Base-by-base conservation (phyloP, 1,140 invertebrate species). In the Linepithema humile region DNA sequence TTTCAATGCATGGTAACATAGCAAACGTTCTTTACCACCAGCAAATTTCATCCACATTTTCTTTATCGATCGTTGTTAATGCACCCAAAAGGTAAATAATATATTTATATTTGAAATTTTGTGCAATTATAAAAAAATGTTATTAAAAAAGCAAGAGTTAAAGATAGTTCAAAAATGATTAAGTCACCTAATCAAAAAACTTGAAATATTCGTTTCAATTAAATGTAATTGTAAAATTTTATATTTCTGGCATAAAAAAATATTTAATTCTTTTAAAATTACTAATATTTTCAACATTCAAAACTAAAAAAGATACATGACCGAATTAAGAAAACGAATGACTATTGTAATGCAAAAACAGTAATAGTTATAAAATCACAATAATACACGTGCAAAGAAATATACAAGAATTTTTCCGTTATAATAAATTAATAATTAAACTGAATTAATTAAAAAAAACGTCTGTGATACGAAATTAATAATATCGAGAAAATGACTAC, bases 41-140 rank as follows among this genome's bases (percentile, higher is more conserved):
- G 67, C 23, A 6, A 57, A 53, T 69, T 40, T 20, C 0, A 26
- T 23, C 15, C 5, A 12, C n/a, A 2, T 15, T 65, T 26, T 45
- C 15, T 12, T 88, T 88, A 88, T 73, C 86, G 85, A 87, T 83
- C 0, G 77, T 32, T 12, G 78, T 65, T 45, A 48, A 29, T n/a
- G 9, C 0, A 23, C 9, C 40, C 43, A n/a, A 29, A 5, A 40
- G 64, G 43, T 80, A 77, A n/a, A n/a, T n/a, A 62, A 26, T 50
- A 77, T 15, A 38, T 38, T 50, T 12, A 32, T 45, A 32, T 32
- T 32, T 2, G 3, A 10, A 59, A 9, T 20, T 7, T 4, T 7
- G 3, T 23, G 26, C n/a, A 59, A 29, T 0, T 40, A 1, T 57
- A 4, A 48, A 5, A 17, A 23, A 50, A 10, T 26, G 17, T 48